Conservation (phyloP, 1,140 invertebrate species). For the Drosophila navojoa region DNA sequence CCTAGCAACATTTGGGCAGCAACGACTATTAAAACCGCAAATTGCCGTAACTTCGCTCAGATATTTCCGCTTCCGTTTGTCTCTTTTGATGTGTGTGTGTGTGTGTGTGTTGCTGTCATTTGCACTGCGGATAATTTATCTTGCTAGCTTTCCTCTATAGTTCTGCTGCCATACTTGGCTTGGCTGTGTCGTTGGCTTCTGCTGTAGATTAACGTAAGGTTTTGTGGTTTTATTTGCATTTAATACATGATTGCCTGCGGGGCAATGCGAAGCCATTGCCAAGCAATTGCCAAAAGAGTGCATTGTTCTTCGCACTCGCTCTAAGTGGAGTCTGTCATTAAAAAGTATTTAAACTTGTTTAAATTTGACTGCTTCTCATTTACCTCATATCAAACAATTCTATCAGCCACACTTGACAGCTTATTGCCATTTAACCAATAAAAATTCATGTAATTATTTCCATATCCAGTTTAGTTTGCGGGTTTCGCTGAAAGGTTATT, state of each 20-base stretch:
- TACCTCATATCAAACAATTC: slow-evolving; percentile 1
- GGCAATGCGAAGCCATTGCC: slow-evolving; percentile 15
- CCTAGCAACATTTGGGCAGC: not conserved
- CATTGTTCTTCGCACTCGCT: slow-evolving; percentile 5
- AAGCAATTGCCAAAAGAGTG: slow-evolving; percentile 1
- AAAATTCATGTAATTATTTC: not conserved
- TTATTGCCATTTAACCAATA: not conserved
- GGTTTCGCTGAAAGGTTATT: not conserved
- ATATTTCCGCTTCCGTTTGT: slow-evolving; percentile 72
- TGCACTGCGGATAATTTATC: slow-evolving; percentile 53
- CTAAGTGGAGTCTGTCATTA: not conserved
- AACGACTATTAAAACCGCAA: slow-evolving; percentile 69
- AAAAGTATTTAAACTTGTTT: not conserved
- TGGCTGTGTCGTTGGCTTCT: not conserved
- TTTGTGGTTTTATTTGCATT: slow-evolving; percentile 39
- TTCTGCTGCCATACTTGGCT: not conserved
- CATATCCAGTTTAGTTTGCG: not conserved
- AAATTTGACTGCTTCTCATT: not conserved
- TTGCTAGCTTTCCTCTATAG: slow-evolving; percentile 30
- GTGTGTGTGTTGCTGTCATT: slow-evolving; percentile 19
- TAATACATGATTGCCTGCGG: slow-evolving; percentile 23
- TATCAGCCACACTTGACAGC: not conserved
- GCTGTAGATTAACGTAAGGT: slow-evolving; percentile 15
- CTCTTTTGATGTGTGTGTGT: slow-evolving; percentile 7
- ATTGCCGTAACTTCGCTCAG: slow-evolving; percentile 72